Evolutionary conservation across 2,113 vertebrate genomes (phyloP).

Genomic region (Heliornis fulica): DNA sequence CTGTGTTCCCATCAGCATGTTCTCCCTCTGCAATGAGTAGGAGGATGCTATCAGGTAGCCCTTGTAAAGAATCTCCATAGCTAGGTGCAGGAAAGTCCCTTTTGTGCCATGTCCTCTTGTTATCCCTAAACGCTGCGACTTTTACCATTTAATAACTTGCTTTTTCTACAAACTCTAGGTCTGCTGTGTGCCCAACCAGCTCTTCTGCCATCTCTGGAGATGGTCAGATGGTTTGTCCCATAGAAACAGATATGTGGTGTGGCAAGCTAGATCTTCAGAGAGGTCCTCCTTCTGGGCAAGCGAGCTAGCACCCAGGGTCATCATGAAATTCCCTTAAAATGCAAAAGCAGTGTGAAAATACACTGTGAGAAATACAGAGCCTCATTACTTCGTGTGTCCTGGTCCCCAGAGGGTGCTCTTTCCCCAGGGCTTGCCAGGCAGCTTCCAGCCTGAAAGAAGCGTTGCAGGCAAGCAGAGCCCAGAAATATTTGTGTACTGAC

Average conservation of each 20-base stretch:
- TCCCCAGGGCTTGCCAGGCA: neutral
- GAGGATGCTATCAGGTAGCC: neutral
- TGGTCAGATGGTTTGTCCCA: neutral
- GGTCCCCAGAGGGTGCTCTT: slow-evolving; percentile 8
- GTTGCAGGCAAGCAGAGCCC: neutral
- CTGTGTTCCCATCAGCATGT: neutral
- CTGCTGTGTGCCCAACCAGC: neutral
- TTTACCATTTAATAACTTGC: neutral
- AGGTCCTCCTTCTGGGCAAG: neutral
- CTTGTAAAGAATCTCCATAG: neutral
- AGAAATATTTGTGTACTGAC: neutral
- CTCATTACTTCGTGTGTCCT: neutral
- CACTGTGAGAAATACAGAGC: neutral
- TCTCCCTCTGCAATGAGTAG: neutral
- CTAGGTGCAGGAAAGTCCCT: neutral
- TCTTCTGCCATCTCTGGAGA: neutral
- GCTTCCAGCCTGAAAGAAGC: neutral
- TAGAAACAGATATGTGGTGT: accelerated
- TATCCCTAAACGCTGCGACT: neutral
- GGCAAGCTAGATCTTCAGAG: neutral
- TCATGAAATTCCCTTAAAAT: neutral
- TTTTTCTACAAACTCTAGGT: neutral
- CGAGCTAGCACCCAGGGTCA: neutral
- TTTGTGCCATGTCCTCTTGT: neutral
- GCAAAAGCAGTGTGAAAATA: accelerated